Conservation (phyloP, 2,113 vertebrate species). For the Reinhardtius hippoglossoides region DNA sequence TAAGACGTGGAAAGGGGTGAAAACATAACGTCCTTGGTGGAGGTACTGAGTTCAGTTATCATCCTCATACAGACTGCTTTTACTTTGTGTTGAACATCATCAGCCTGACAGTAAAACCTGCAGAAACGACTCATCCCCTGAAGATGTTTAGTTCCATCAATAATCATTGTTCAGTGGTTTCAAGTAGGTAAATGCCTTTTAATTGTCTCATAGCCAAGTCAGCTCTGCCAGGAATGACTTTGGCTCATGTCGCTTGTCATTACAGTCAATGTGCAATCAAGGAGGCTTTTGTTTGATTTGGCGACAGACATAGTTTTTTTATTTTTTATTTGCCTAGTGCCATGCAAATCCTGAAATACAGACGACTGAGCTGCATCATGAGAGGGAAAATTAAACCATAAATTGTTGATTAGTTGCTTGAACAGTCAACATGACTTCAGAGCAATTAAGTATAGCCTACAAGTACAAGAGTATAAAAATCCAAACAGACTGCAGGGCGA, state of each 20-base stretch:
- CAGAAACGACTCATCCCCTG: neutral
- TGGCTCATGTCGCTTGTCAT: neutral
- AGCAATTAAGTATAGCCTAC: neutral
- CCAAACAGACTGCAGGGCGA: neutral
- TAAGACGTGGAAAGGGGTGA: too few species aligned
- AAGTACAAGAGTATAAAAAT: neutral
- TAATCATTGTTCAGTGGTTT: neutral
- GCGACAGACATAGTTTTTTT: neutral
- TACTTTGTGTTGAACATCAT: neutral
- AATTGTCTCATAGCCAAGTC: neutral
- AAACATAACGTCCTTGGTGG: too few species aligned
- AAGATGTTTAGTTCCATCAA: neutral
- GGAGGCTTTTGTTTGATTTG: neutral
- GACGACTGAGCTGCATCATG: neutral
- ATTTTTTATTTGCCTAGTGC: neutral
- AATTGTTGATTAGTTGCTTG: neutral
- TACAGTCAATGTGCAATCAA: neutral
- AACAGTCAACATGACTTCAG: constrained; percentile 11
- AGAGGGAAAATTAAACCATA: constrained; percentile 1
- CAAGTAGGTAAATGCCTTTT: neutral
- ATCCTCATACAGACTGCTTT: neutral
- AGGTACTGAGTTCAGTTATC: neutral
- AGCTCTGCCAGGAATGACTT: neutral
- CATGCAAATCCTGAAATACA: constrained; percentile 16
- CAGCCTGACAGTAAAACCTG: neutral